Percentiles rank a stretch among this genome's conserved stretches.
phyloP scores from a whole-genome alignment of 1,140 invertebrate genomes.

The Tetramorium alpestre region DNA sequence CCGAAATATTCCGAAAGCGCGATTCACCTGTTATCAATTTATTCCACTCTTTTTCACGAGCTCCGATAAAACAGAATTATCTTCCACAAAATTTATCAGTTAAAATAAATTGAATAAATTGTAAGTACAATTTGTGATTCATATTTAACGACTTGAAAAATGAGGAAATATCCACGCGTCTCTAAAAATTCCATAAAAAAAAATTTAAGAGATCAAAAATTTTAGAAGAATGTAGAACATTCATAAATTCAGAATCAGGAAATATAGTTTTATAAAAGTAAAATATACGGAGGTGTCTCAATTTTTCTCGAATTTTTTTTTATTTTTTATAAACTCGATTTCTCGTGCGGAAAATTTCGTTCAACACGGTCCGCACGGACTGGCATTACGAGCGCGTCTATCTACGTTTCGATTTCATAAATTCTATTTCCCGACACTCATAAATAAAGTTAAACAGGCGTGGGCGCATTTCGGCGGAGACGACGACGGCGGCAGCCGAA shows the following conservation, averaged over 20 bases:
- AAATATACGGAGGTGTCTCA: background rate
- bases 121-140: background rate
- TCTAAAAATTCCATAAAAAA: background rate
- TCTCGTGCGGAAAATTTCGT: background rate
- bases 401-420: conserved; percentile 29
- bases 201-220: background rate
- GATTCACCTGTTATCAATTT: conserved; percentile 9
- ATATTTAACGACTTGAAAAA: background rate
- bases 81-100: background rate
- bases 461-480: conserved; percentile 15
- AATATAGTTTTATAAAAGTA: background rate
- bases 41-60: background rate
- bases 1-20: conserved; percentile 27
- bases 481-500: conserved; percentile 13
- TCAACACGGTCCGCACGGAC: background rate
- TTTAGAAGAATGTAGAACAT: background rate
- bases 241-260: background rate
- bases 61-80: background rate
- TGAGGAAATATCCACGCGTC: background rate
- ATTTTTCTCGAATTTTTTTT: background rate
- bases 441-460: conserved; percentile 49
- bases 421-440: background rate
- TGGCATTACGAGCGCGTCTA: background rate
- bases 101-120: background rate
- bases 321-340: conserved; percentile 1